phyloP scores from a whole-genome alignment of 2,113 vertebrate genomes.

The Tetraodon nigroviridis region DNA sequence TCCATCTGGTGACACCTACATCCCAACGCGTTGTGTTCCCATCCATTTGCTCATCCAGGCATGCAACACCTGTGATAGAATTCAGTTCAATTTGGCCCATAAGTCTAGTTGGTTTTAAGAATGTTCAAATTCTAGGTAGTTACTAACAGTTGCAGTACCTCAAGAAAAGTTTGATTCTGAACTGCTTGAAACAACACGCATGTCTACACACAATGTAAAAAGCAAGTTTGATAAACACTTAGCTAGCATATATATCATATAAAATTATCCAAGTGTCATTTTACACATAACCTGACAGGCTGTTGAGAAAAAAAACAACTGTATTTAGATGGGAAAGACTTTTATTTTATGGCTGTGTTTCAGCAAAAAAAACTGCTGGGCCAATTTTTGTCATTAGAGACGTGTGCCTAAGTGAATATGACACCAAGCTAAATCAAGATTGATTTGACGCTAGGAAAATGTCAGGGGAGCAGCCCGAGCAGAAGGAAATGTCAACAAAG shows the following conservation, averaged over 20 bases:
- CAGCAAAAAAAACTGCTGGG: constrained; percentile 20
- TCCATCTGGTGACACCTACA: not conserved
- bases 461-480: constrained; percentile 66
- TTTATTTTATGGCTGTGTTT: constrained; percentile 25
- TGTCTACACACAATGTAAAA: no score
- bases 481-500: constrained; percentile 72
- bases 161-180: not conserved
- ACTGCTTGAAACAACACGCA: no score
- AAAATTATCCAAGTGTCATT: no score
- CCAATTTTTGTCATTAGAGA: constrained; percentile 55
- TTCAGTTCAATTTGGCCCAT: not conserved
- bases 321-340: not conserved
- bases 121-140: not conserved
- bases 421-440: constrained; percentile 74
- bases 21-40: not conserved
- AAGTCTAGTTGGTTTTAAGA: not conserved
- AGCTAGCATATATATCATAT: no score
- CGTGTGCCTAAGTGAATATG: constrained; percentile 70
- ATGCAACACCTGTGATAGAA: not conserved
- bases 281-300: no score
- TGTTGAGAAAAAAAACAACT: no score
- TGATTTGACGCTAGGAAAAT: constrained; percentile 79
- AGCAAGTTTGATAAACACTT: no score
- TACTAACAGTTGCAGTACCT: not conserved
- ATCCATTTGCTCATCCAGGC: not conserved